These are phyloP conservation scores for Bergia puertoricense DNA, from an alignment of 92 coral and sea anemone species.

Conservation along the genomic window DNA sequence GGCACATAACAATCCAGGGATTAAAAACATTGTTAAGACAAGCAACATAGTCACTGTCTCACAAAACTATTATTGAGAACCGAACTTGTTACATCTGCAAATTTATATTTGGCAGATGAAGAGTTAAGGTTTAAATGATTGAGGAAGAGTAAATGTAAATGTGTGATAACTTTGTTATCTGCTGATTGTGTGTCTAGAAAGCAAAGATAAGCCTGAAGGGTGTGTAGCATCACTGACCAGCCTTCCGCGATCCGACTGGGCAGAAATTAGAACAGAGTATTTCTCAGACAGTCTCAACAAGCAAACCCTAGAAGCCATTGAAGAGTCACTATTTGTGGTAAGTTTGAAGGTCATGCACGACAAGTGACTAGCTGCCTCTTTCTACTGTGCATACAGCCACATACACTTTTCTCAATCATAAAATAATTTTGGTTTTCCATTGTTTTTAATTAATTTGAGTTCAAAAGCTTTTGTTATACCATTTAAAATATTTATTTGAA, in stretches of 20 bases:
- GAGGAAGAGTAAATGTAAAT: background rate
- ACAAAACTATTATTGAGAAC: background rate
- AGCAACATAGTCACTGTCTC: background rate
- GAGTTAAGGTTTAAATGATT: too few species aligned
- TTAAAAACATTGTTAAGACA: background rate
- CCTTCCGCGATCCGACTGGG: slow-evolving; percentile 94
- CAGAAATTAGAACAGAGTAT: slow-evolving; percentile 72
- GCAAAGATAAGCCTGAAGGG: slow-evolving; percentile 82
- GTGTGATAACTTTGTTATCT: background rate
- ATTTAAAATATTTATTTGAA: too few species aligned
- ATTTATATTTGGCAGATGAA: too few species aligned
- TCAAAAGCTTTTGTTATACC: too few species aligned
- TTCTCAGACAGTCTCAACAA: slow-evolving; percentile 88
- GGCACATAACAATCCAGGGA: too few species aligned
- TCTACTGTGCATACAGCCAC: too few species aligned
- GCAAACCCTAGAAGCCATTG: slow-evolving; percentile 84
- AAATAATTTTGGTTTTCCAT: too few species aligned
- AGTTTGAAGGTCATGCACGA: slow-evolving; percentile 28
- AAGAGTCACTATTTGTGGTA: slow-evolving; percentile 93
- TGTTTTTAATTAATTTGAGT: too few species aligned
- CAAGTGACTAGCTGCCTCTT: too few species aligned
- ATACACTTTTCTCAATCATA: background rate
- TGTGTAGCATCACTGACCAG: slow-evolving; percentile 90
- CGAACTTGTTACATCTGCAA: too few species aligned
- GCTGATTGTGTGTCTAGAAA: slow-evolving; percentile 48